phyloP scores from a whole-genome alignment of 2,113 vertebrate species.

The pig (Sus scrofa) region T2T-Sscrofa CM000817.6:127937501-127938000 shows the following conservation, averaged over 20 bases:
- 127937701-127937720: background rate
- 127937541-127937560: background rate
- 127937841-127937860: too few species aligned
- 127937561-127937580: background rate
- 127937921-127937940: too few species aligned
- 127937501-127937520: background rate
- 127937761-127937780: accelerated
- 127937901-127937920: too few species aligned
- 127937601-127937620: background rate
- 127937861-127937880: too few species aligned
- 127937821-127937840: background rate
- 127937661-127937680: background rate
- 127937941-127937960: too few species aligned
- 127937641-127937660: background rate
- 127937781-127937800: background rate
- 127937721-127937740: background rate
- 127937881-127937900: too few species aligned
- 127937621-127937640: background rate
- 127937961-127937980: too few species aligned
- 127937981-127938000: too few species aligned
- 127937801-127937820: background rate
- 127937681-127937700: background rate
- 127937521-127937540: background rate
- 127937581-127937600: background rate
- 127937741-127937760: too few species aligned